Evolutionary conservation across 2,888 invertebrate species (phyloP), one percentile per base, ranked within the genome.

Genomic region (Leistus spinibarbis): DNA sequence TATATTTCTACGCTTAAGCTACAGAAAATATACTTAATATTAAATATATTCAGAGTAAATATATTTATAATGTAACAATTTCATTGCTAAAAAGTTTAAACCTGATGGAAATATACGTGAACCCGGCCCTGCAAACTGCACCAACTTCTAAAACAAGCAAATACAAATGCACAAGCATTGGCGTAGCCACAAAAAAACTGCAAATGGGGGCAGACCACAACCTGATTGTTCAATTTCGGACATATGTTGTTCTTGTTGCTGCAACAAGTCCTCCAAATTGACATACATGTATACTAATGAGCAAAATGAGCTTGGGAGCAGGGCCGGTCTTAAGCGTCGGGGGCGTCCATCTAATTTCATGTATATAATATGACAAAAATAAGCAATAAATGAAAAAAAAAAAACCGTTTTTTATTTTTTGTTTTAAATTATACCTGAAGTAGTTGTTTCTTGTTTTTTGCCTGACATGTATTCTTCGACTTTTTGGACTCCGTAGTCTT

Each of bases 401-500:
- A n/a, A n/a, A n/a, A n/a, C n/a, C n/a, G n/a, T n/a, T n/a, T n/a
- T n/a, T n/a, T n/a, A n/a, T n/a, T n/a, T n/a, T n/a, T n/a, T n/a
- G n/a, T n/a, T n/a, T n/a, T n/a, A n/a, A n/a, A n/a, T n/a, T 3
- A 7, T 19, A 73, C 73, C 73, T 73, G 73, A 10, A 20, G 40
- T 40, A 40, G 73, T 73, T 9, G 40, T 19, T 16, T 73, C 73
- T 20, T 19, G 23, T 20, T 60, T 57, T 53, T 73, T 73, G 60
- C 73, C 73, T 60, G 67, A 60, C 67, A 73, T 60, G 10, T 54
- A 27, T 27, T 75, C 68, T 22, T 75, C 75, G 23, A 63, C 71
- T 7, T 74, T 74, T 60, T 83, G 81, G 24, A 79, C 76, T 9
- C 82, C 82, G 71, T 82, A 82, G 13, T 83, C 82, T 74, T 79